phyloP scores from a whole-genome alignment of 1,140 invertebrate species.

The Medauroidea extradentata region DNA sequence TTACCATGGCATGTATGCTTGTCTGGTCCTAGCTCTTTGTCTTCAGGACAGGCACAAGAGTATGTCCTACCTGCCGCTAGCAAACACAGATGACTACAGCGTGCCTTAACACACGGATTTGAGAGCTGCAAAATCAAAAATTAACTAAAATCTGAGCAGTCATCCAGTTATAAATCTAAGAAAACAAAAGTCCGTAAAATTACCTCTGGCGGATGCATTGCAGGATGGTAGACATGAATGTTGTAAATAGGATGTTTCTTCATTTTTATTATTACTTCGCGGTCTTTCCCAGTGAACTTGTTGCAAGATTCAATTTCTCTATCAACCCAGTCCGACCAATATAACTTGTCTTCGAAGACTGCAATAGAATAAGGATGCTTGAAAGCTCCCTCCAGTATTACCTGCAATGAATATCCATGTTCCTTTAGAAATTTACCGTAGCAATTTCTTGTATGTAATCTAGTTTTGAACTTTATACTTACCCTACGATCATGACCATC shows the following conservation, averaged over 20 bases:
- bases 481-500: slow-evolving; percentile 63
- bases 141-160: not conserved
- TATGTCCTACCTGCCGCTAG: slow-evolving; percentile 56
- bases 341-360: slow-evolving; percentile 82
- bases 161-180: not conserved
- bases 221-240: slow-evolving; percentile 64
- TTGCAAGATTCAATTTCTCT: slow-evolving; percentile 60
- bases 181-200: not conserved
- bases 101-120: slow-evolving; percentile 64
- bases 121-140: slow-evolving; percentile 25
- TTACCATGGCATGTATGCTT: slow-evolving; percentile 48
- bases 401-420: slow-evolving; percentile 26
- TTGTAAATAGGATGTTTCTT: slow-evolving; percentile 51
- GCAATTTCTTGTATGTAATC: not conserved
- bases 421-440: slow-evolving; percentile 6
- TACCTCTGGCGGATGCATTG: slow-evolving; percentile 33
- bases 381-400: slow-evolving; percentile 50
- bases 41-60: slow-evolving; percentile 73
- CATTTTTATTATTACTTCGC: slow-evolving; percentile 46
- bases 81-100: slow-evolving; percentile 79
- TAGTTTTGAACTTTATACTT: slow-evolving; percentile 10
- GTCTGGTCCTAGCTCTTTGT: slow-evolving; percentile 53
- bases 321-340: slow-evolving; percentile 77
- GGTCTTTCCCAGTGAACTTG: slow-evolving; percentile 61
- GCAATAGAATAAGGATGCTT: slow-evolving; percentile 77